Conservation (phyloP, 92 coral and sea anemone species). For the Zoanthus sociatus region DNA sequence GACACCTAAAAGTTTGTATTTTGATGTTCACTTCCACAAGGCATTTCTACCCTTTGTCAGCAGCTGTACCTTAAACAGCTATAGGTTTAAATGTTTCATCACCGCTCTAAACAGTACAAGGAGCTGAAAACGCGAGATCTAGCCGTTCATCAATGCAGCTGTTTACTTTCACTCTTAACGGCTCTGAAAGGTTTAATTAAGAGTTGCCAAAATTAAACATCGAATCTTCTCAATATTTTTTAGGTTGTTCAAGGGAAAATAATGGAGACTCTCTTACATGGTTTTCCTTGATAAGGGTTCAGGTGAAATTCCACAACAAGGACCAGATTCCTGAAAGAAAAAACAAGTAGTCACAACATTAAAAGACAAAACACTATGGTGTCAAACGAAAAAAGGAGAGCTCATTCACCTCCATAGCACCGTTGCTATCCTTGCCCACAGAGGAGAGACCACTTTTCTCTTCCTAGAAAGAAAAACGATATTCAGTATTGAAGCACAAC, state of each 20-base stretch:
- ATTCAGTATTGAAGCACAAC: background rate
- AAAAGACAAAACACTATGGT: background rate
- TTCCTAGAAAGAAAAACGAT: constrained; percentile 9
- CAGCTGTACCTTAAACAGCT: no score
- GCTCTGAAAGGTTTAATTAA: background rate
- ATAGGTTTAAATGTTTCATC: no score
- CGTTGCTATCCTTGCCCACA: background rate
- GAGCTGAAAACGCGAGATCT: no score
- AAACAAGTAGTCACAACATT: background rate
- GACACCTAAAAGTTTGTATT: no score
- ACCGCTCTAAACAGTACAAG: no score
- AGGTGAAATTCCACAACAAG: constrained; percentile 14
- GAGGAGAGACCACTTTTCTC: constrained; percentile 30
- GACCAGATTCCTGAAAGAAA: constrained; percentile 23
- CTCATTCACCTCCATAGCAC: constrained; percentile 15
- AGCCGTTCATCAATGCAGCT: no score
- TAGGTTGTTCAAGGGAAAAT: background rate
- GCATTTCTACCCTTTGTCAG: no score
- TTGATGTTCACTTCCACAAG: no score
- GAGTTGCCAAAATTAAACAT: background rate
- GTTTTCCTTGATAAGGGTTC: constrained; percentile 1
- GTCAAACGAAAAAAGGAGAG: background rate
- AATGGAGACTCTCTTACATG: background rate
- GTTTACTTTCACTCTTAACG: no score
- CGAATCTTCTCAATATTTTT: background rate